Evolutionary conservation across 2,113 vertebrate genomes (phyloP).

Genomic region (Cheirogaleus medius): DNA sequence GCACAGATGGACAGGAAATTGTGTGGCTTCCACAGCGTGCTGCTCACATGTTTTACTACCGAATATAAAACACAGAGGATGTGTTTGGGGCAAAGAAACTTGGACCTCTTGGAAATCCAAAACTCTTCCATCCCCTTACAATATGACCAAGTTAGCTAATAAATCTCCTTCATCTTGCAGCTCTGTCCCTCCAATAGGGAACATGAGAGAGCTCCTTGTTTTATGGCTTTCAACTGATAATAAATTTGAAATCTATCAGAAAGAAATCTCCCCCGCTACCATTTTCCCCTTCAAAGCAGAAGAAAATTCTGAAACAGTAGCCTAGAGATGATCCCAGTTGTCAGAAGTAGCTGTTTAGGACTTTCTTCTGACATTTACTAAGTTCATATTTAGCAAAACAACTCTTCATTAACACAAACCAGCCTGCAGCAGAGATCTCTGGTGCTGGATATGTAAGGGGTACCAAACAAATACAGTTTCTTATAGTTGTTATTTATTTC

Average conservation of each 20-base stretch:
- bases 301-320: neutral
- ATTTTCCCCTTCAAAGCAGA: neutral
- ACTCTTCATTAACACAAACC: neutral
- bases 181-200: neutral
- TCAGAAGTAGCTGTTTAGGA: constrained; percentile 19
- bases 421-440: neutral
- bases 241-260: constrained; percentile 20
- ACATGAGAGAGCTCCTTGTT: neutral
- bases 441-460: neutral
- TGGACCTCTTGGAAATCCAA: neutral
- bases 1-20: constrained; percentile 53
- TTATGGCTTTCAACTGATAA: neutral
- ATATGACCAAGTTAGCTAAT: neutral
- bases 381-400: constrained; percentile 5
- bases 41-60: constrained; percentile 39
- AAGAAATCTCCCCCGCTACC: neutral
- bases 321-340: constrained; percentile 23
- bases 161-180: neutral
- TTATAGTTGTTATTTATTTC: constrained; percentile 35
- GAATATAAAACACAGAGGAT: neutral
- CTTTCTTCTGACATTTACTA: constrained; percentile 48
- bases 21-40: neutral
- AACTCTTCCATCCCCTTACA: neutral
- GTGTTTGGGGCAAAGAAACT: constrained; percentile 15
- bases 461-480: constrained; percentile 59